Percentiles rank a stretch among this genome's conserved stretches.
Evolutionary conservation across 1,140 invertebrate species (phyloP).

Genomic region (Lepidurus arcticus): DNA sequence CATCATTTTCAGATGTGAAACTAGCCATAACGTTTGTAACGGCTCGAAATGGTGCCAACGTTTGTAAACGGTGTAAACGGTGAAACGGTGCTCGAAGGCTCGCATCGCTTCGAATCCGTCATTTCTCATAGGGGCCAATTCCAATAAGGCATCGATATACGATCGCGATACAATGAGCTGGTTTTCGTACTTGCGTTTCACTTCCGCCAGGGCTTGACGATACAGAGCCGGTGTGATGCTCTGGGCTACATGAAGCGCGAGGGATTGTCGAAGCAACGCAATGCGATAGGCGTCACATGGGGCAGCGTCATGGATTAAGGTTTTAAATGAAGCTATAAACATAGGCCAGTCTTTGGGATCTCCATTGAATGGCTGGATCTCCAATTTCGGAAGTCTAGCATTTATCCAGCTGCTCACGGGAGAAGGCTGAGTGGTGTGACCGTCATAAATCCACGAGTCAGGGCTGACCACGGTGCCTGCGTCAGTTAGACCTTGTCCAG

Average conservation of each 20-base stretch:
- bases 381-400: neutral
- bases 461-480: too few species aligned
- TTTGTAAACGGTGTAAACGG: too few species aligned
- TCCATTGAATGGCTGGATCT: neutral
- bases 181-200: neutral
- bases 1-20: too few species aligned
- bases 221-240: neutral
- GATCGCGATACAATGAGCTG: neutral
- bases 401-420: neutral
- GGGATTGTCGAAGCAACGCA: neutral
- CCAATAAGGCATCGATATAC: neutral
- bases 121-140: neutral
- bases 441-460: too few species aligned
- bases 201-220: neutral
- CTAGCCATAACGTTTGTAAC: too few species aligned
- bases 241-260: neutral
- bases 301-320: neutral
- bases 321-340: conserved; percentile 23
- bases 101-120: neutral
- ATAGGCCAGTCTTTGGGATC: conserved; percentile 26
- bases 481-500: too few species aligned
- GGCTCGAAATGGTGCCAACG: too few species aligned
- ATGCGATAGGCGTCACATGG: neutral
- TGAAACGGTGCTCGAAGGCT: too few species aligned
- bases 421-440: neutral